A percentile compares a stretch with the other conserved stretches of the same genome.
Conservation (phyloP, 2,888 invertebrate species). For the Agriopis marginaria region DNA sequence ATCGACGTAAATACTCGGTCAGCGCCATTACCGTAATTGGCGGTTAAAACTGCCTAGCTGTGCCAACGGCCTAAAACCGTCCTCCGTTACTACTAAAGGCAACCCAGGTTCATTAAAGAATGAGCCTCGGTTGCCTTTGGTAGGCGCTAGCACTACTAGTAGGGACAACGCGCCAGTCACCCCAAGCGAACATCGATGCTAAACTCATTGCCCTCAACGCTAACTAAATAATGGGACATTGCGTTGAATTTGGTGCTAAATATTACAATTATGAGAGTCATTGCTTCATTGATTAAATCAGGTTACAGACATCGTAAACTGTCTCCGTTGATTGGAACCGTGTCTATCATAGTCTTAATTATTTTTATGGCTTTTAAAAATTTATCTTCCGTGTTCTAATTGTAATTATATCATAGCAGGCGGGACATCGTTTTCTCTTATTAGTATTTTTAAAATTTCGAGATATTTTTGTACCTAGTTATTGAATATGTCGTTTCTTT, state of each 20-base stretch:
- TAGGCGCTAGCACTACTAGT: too few species aligned
- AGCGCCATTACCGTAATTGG: conserved; percentile 32
- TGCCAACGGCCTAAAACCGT: background rate
- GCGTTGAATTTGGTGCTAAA: conserved; percentile 2
- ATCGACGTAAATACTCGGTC: conserved; percentile 32
- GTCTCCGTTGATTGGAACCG: conserved; percentile 18
- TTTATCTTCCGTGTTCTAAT: background rate
- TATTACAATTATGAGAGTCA: conserved; percentile 2
- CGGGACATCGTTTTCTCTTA: too few species aligned
- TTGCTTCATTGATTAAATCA: conserved; percentile 9
- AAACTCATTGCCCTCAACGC: background rate
- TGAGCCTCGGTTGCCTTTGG: too few species aligned
- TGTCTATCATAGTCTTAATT: background rate
- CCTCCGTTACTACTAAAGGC: background rate
- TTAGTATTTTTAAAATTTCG: too few species aligned
- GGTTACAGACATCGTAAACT: conserved; percentile 9
- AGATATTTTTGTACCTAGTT: background rate
- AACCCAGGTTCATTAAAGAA: too few species aligned
- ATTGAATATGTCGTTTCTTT: conserved; percentile 32
- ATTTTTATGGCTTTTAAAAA: background rate
- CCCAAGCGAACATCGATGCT: too few species aligned
- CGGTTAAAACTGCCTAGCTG: conserved; percentile 15
- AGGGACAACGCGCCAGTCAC: too few species aligned
- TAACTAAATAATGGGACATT: background rate
- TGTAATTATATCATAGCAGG: too few species aligned